Base-by-base conservation (phyloP, 2,113 vertebrate genomes). In the Sorex araneus region DNA sequence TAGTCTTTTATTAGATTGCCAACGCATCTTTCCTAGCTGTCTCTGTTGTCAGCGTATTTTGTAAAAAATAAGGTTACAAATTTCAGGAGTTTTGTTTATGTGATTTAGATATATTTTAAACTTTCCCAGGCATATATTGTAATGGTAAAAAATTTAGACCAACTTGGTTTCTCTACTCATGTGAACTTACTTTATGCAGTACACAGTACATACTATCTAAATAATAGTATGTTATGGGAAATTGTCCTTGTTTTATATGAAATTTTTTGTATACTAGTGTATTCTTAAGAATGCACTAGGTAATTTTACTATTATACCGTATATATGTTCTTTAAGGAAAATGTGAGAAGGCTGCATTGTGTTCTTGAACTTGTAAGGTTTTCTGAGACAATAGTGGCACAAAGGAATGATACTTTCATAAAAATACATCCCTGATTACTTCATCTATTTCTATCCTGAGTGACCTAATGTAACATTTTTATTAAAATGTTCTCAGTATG, bases 251-350 rank as follows among this genome's bases (percentile, higher is more conserved):
- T 12, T 3, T 88, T 6, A 57, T 25, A 13, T 91, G 83, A 84
- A 84, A 15, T 91, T 94, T 89, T 64, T 64, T 89, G 36, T 80
- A 95, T 87, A 34, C 70, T 12, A 0, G 76, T 76, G 3, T 60
- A 87, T 86, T 95, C 91, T 95, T 40, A 69, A 47, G 70, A 64
- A 79, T 32, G 85, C 47, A 64, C 87, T 84, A 88, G 21, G 9
- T 60, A 85, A 25, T 94, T 96, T 95, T 94, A 94, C 86, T 90
- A 8, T 13, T 36, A 3, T 84, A 30, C 23, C 25, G 87, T 93
- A 10, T 92, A 54, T 93, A 80, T 96, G 18, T 27, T 70, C 87
- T 96, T 94, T 95, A 87, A 86, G 92, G 43, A 92, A 7, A 76
- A 30, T 73, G 16, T 18, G 27, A 6, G 50, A 94, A 63, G 47